These are phyloP conservation scores for Antidorcas marsupialis DNA, from an alignment of 2,113 vertebrate genomes.

Conservation along the genomic window DNA sequence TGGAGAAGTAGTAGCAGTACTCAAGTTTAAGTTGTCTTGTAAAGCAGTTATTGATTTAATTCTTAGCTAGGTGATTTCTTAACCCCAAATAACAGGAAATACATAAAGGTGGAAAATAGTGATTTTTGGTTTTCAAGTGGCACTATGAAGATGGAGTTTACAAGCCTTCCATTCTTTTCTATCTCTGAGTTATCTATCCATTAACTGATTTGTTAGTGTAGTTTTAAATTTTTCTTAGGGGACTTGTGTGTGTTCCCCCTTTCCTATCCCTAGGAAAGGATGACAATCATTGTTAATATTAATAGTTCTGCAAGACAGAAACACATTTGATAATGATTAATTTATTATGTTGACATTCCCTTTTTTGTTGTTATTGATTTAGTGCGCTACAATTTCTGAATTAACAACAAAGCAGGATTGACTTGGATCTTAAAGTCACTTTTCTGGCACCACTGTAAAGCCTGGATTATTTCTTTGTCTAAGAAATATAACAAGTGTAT, in stretches of 20 bases:
- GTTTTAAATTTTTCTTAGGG: not conserved
- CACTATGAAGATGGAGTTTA: not conserved
- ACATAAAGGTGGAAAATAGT: not conserved
- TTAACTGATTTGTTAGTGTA: not conserved
- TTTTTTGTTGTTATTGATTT: not conserved
- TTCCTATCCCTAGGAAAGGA: not conserved
- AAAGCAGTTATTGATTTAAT: constrained; percentile 54
- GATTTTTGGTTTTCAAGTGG: not conserved
- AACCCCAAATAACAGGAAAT: constrained; percentile 24
- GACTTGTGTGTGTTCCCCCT: not conserved
- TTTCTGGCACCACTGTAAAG: not conserved
- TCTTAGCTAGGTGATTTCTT: constrained; percentile 16
- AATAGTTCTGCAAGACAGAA: not conserved
- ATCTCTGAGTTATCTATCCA: constrained; percentile 13
- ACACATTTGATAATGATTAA: not conserved
- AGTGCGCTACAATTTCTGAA: not conserved
- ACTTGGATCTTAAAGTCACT: not conserved
- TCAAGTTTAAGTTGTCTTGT: constrained; percentile 44
- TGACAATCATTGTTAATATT: not conserved
- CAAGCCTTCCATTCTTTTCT: not conserved
- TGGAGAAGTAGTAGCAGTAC: constrained; percentile 19
- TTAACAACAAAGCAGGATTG: not conserved
- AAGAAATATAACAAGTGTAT: not conserved
- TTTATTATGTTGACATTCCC: not conserved
- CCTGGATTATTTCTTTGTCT: not conserved